These are phyloP conservation scores for Drosophila bipectinata DNA, from an alignment of 1,140 invertebrate genomes.

Conservation along the genomic window DNA sequence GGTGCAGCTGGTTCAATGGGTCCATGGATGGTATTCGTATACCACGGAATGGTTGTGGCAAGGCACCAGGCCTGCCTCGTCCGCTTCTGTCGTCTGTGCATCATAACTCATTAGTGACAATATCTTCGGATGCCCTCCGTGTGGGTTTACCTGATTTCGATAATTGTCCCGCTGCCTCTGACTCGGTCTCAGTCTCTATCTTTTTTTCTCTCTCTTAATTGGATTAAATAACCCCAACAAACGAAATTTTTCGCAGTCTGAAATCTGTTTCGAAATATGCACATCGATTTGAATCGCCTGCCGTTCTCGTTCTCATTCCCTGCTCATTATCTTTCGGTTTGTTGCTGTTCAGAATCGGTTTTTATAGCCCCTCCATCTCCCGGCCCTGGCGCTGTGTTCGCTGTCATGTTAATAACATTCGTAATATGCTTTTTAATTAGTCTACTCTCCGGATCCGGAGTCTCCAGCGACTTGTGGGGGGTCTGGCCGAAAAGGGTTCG, in stretches of 20 bases:
- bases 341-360: conserved; percentile 27
- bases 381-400: conserved; percentile 74
- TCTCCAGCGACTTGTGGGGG: conserved; percentile 59
- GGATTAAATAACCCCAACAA: conserved; percentile 77
- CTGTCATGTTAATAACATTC: conserved; percentile 82
- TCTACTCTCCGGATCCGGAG: conserved; percentile 30
- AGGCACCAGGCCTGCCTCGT: conserved; percentile 32
- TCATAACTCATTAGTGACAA: conserved; percentile 83
- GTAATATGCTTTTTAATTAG: conserved; percentile 82
- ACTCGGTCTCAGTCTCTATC: conserved; percentile 1
- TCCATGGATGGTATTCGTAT: background rate
- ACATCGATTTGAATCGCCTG: conserved; percentile 73
- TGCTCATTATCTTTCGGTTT: conserved; percentile 62
- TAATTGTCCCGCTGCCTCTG: conserved; percentile 58
- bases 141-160: conserved; percentile 80
- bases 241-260: conserved; percentile 60
- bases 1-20: conserved; percentile 50
- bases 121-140: conserved; percentile 59
- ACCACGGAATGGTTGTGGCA: conserved; percentile 3
- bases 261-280: conserved; percentile 73
- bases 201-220: conserved; percentile 62
- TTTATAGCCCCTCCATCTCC: conserved; percentile 52
- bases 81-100: conserved; percentile 71
- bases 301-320: conserved; percentile 37
- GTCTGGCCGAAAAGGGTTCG: conserved; percentile 47